A percentile compares a stretch with the other conserved stretches of the same genome.
Evolutionary conservation across 2,888 invertebrate genomes (phyloP).

Genomic region (Heliconius sara): DNA sequence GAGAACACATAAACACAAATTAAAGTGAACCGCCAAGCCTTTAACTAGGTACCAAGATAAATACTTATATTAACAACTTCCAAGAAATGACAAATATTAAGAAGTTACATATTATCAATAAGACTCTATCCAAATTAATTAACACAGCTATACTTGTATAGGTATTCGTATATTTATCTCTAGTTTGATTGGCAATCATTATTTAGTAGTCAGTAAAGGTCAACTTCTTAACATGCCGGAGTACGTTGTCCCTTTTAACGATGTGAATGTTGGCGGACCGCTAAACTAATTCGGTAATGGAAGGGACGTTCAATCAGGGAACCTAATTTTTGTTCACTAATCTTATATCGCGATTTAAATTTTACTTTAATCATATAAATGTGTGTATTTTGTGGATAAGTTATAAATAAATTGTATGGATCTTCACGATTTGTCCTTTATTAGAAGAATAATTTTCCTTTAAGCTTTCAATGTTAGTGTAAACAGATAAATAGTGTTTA

Average conservation of each 20-base stretch:
- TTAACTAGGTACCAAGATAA: no score
- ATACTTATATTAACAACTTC: no score
- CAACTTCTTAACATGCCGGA: slow-evolving; percentile 15
- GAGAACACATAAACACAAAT: no score
- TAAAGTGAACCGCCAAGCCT: no score
- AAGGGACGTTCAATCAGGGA: slow-evolving; percentile 27
- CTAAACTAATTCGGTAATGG: slow-evolving; percentile 39
- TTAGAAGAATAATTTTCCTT: no score
- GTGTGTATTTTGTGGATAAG: neutral
- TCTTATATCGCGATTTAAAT: neutral
- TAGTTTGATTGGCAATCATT: neutral
- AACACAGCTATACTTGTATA: neutral
- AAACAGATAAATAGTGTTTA: no score
- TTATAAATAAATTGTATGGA: neutral
- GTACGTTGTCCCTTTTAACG: slow-evolving; percentile 27
- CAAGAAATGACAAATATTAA: neutral
- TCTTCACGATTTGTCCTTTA: no score
- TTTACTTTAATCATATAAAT: neutral
- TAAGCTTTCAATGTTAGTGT: no score
- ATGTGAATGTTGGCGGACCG: slow-evolving; percentile 20
- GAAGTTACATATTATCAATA: neutral
- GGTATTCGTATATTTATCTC: neutral
- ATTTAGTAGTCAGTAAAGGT: slow-evolving; percentile 32
- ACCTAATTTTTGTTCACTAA: slow-evolving; percentile 12
- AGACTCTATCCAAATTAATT: neutral